Conservation (phyloP, 2,888 invertebrate genomes). For the Apotomis capreana region DNA sequence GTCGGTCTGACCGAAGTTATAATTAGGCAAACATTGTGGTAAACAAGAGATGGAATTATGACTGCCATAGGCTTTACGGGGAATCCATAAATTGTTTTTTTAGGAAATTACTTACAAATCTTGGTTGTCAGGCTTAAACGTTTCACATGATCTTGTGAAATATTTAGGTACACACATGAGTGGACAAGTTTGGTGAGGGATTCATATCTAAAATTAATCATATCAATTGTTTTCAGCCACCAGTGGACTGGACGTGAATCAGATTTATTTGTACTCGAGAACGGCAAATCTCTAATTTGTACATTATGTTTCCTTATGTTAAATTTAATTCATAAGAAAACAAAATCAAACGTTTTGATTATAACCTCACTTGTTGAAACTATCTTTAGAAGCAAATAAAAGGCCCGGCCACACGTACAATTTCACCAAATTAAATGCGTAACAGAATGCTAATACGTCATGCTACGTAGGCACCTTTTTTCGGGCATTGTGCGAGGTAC, state of each 20-base stretch:
- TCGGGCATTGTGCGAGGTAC: background rate
- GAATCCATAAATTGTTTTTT: background rate
- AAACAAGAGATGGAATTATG: constrained; percentile 3
- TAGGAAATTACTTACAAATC: background rate
- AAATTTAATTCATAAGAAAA: too few species aligned
- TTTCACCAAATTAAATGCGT: constrained; percentile 23
- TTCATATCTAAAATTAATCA: too few species aligned
- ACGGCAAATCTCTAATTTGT: too few species aligned
- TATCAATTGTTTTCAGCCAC: too few species aligned
- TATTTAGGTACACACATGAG: too few species aligned
- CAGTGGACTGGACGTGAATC: too few species aligned
- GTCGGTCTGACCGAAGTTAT: constrained; percentile 19
- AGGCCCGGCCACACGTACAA: background rate
- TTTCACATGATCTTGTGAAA: too few species aligned
- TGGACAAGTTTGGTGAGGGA: too few species aligned
- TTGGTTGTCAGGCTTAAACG: too few species aligned
- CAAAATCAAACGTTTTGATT: too few species aligned
- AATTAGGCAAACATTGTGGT: constrained; percentile 1
- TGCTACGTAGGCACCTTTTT: constrained; percentile 11
- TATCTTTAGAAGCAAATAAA: background rate
- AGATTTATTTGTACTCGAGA: too few species aligned
- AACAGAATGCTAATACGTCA: constrained; percentile 21
- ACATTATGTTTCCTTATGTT: too few species aligned
- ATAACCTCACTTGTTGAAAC: background rate
- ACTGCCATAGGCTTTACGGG: background rate